phyloP scores from a whole-genome alignment of 2,888 invertebrate species.

The Rhyacophila evoluta region DNA sequence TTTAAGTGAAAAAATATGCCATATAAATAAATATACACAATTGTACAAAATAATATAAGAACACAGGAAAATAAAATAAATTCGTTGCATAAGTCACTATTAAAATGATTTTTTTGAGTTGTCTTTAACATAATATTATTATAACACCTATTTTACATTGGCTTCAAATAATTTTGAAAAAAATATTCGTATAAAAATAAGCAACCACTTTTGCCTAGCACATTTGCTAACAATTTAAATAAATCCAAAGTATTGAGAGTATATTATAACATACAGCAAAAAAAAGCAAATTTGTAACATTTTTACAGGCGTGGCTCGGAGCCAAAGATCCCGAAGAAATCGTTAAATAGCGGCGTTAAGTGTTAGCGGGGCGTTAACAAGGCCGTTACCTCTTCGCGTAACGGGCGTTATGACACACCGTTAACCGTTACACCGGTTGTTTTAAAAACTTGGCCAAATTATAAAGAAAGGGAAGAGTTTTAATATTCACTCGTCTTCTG shows the following conservation, averaged over 20 bases:
- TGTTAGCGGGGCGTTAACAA: conserved; percentile 43
- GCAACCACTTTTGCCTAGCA: not conserved
- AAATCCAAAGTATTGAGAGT: not conserved
- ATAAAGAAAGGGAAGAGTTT: not conserved
- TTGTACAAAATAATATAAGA: no score
- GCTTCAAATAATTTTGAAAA: not conserved
- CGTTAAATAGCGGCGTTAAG: conserved; percentile 44
- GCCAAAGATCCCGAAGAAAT: conserved; percentile 33
- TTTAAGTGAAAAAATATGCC: no score
- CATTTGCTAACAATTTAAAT: not conserved
- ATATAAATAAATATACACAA: no score
- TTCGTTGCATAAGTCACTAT: no score
- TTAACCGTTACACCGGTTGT: conserved; percentile 37
- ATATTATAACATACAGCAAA: no score
- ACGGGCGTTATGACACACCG: conserved; percentile 35
- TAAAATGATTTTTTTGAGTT: no score
- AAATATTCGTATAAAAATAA: not conserved
- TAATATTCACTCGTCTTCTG: not conserved
- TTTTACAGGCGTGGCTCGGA: not conserved
- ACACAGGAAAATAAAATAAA: no score
- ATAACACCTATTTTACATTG: no score
- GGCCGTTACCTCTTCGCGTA: conserved; percentile 33
- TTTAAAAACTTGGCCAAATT: conserved; percentile 33
- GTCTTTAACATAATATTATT: no score
- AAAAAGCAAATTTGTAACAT: not conserved